Percentiles rank a stretch among this genome's conserved stretches.
phyloP scores from a whole-genome alignment of 2,797 vertebrate genomes.

The Tokudaia muenninki region DNA sequence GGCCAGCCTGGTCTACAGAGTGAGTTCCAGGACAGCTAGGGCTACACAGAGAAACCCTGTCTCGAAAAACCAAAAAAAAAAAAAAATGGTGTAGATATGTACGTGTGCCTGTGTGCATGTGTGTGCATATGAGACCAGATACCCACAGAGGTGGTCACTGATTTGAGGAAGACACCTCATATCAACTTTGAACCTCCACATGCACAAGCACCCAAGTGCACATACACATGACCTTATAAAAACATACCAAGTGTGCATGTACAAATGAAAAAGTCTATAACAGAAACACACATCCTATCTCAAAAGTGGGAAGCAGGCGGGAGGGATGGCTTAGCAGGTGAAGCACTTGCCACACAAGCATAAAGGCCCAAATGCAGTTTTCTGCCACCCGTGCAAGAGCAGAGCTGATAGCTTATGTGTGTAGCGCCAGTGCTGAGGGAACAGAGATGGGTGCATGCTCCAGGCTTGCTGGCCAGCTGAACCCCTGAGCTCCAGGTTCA shows the following conservation, averaged over 20 bases:
- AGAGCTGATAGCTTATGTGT: background rate
- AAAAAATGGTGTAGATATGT: too few relatives aligned
- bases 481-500: background rate
- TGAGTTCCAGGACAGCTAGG: too few relatives aligned
- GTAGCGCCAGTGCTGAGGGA: background rate
- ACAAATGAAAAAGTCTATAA: background rate
- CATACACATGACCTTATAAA: background rate
- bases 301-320: background rate
- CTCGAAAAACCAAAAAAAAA: too few relatives aligned
- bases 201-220: too few relatives aligned
- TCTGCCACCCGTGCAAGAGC: background rate
- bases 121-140: background rate
- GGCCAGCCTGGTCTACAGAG: too few relatives aligned
- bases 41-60: too few relatives aligned
- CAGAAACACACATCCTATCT: background rate
- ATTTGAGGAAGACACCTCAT: background rate
- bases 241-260: background rate
- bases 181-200: too few relatives aligned
- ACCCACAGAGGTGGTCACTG: background rate
- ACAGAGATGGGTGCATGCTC: background rate
- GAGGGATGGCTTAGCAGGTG: background rate
- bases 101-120: background rate
- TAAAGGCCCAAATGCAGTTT: background rate
- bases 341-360: background rate
- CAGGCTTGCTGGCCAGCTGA: background rate